Percentiles rank a stretch among this genome's conserved stretches.
Evolutionary conservation across 2,888 invertebrate species (phyloP).

Genomic region (Tridacna gigas): DNA sequence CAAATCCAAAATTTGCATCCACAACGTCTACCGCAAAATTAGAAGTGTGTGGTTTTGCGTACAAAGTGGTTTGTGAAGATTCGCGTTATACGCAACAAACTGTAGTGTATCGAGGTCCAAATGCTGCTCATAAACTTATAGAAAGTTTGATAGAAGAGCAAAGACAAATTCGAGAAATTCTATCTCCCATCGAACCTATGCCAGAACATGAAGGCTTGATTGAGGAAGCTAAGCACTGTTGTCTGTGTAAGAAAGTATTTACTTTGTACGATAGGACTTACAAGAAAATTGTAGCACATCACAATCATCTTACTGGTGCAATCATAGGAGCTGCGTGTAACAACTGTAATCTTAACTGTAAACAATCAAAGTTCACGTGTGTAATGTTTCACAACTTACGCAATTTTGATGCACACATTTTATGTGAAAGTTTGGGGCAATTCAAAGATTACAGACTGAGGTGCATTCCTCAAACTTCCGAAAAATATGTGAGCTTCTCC

Average conservation of each 20-base stretch:
- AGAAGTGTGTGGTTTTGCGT: constrained; percentile 46
- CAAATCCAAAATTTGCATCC: constrained; percentile 40
- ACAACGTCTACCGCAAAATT: constrained; percentile 34
- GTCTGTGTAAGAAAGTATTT: constrained; percentile 41
- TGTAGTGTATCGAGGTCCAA: constrained; percentile 38
- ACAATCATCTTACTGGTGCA: constrained; percentile 43
- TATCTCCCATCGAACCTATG: constrained; percentile 42
- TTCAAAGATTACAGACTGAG: constrained; percentile 36
- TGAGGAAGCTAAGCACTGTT: constrained; percentile 31
- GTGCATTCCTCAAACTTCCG: constrained; percentile 47
- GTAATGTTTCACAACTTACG: constrained; percentile 47
- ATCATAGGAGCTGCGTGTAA: constrained; percentile 42
- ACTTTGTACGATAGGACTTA: constrained; percentile 33
- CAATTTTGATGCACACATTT: constrained; percentile 43
- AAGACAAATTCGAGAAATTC: constrained; percentile 40
- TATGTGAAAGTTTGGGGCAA: constrained; percentile 25
- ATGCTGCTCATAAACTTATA: constrained; percentile 42
- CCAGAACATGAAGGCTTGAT: constrained; percentile 21
- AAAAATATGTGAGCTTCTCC: constrained; percentile 52
- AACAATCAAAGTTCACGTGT: constrained; percentile 32
- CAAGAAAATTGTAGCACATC: constrained; percentile 34
- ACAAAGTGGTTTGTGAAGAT: constrained; percentile 42
- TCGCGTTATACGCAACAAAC: constrained; percentile 40
- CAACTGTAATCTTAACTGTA: constrained; percentile 38
- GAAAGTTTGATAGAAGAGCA: constrained; percentile 48